Evolutionary conservation across 2,888 invertebrate species (phyloP).

Genomic region (Cotesia congregata): DNA sequence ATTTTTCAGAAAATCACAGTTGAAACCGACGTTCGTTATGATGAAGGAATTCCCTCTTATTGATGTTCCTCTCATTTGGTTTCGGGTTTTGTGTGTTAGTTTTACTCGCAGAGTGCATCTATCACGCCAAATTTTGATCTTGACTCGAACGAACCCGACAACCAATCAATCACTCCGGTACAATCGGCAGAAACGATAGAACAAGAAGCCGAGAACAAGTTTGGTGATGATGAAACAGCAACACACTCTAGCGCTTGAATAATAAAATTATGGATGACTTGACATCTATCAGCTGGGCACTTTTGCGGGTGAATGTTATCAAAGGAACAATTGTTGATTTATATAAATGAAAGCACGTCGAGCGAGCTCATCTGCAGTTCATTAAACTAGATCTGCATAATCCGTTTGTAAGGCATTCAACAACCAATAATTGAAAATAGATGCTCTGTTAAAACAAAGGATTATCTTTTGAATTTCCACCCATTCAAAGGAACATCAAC

Average conservation of each 20-base stretch:
- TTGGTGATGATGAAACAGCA: neutral
- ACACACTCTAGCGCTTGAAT: neutral
- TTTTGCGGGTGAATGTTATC: neutral
- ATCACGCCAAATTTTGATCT: slow-evolving; percentile 19
- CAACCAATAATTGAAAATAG: neutral
- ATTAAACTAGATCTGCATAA: neutral
- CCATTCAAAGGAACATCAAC: neutral
- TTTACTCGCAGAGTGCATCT: slow-evolving; percentile 48
- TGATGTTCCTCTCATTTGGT: slow-evolving; percentile 53
- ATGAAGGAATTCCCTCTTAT: slow-evolving; percentile 56
- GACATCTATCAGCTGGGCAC: neutral
- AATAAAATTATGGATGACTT: neutral
- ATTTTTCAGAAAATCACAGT: slow-evolving; percentile 54
- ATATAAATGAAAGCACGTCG: neutral
- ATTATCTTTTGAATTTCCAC: neutral
- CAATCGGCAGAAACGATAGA: neutral
- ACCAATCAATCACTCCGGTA: neutral
- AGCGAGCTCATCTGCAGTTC: neutral
- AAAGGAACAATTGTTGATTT: neutral
- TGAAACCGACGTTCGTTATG: slow-evolving; percentile 55
- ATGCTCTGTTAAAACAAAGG: neutral
- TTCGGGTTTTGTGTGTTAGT: slow-evolving; percentile 43
- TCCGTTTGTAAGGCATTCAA: neutral
- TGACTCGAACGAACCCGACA: neutral
- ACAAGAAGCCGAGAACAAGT: neutral